phyloP scores from a whole-genome alignment of 30 jellyfish, hydroid and myxozoan genomes.

The Morbakka virulenta region DNA sequence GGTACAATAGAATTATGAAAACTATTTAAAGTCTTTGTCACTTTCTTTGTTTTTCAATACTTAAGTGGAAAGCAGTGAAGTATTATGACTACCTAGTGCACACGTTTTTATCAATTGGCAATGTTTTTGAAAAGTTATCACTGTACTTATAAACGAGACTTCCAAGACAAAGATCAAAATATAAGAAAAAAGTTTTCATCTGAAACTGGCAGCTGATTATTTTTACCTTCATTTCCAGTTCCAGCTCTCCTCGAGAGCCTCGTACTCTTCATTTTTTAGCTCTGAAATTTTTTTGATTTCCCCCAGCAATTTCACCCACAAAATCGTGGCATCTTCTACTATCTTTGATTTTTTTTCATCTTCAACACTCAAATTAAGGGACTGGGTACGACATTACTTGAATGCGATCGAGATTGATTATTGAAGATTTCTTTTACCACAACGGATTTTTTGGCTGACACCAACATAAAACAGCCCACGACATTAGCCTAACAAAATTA shows the following conservation, averaged over 20 bases:
- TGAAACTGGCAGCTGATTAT: too few relatives aligned
- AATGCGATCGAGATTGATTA: not conserved
- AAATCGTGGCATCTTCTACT: not conserved
- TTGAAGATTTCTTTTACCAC: not conserved
- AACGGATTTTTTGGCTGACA: slow-evolving; percentile 5
- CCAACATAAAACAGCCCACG: not conserved
- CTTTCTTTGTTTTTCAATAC: too few relatives aligned
- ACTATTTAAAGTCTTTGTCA: too few relatives aligned
- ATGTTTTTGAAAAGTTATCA: too few relatives aligned
- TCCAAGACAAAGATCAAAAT: too few relatives aligned
- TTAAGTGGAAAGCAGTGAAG: too few relatives aligned
- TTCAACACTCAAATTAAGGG: not conserved
- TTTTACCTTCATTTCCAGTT: not conserved
- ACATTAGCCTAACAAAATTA: not conserved
- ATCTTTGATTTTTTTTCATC: not conserved
- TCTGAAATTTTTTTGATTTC: not conserved
- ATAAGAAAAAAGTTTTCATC: too few relatives aligned
- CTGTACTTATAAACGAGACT: too few relatives aligned
- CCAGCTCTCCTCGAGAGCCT: not conserved
- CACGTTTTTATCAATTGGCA: too few relatives aligned
- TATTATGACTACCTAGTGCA: too few relatives aligned
- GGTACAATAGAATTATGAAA: not conserved
- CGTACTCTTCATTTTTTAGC: not conserved
- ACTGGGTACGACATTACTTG: too few relatives aligned
- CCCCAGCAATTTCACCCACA: not conserved